Conservation (phyloP, 2,888 invertebrate species). For the Cephus pygmeus region DNA sequence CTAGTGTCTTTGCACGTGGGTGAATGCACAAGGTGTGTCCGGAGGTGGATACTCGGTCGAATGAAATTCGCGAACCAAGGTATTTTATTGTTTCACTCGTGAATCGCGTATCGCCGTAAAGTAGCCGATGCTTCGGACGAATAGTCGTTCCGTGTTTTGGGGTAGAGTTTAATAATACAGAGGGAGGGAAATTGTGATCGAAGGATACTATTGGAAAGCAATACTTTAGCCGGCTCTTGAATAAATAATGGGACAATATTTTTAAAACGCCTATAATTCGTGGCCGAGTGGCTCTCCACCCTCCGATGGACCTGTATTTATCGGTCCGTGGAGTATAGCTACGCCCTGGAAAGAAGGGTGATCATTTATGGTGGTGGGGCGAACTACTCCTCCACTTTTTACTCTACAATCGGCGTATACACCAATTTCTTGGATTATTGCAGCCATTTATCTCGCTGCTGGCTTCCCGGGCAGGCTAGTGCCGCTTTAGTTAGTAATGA, state of each 20-base stretch:
- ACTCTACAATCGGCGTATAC: slow-evolving; percentile 56
- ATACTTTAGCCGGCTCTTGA: slow-evolving; percentile 61
- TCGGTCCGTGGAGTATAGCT: slow-evolving; percentile 64
- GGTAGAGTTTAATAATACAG: slow-evolving; percentile 57
- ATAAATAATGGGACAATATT: slow-evolving; percentile 66
- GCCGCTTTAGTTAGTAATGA: slow-evolving; percentile 56
- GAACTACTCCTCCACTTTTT: slow-evolving; percentile 37
- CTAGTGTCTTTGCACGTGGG: no score
- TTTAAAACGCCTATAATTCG: slow-evolving; percentile 67
- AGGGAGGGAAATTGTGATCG: slow-evolving; percentile 62
- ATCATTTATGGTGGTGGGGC: slow-evolving; percentile 56
- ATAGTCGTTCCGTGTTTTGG: not conserved
- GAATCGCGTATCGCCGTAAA: no score
- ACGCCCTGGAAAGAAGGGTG: slow-evolving; percentile 54
- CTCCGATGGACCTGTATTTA: slow-evolving; percentile 60
- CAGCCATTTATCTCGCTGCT: slow-evolving; percentile 56
- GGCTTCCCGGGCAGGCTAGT: slow-evolving; percentile 32
- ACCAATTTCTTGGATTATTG: slow-evolving; percentile 53
- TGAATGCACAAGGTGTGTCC: no score
- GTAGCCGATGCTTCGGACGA: no score
- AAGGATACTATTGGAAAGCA: slow-evolving; percentile 63
- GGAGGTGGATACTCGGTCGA: not conserved
- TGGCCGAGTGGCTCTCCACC: slow-evolving; percentile 47
- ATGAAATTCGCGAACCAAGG: not conserved
- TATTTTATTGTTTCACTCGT: no score